phyloP scores from a whole-genome alignment of 2,113 vertebrate species.

The Hydrolagus affinis region DNA sequence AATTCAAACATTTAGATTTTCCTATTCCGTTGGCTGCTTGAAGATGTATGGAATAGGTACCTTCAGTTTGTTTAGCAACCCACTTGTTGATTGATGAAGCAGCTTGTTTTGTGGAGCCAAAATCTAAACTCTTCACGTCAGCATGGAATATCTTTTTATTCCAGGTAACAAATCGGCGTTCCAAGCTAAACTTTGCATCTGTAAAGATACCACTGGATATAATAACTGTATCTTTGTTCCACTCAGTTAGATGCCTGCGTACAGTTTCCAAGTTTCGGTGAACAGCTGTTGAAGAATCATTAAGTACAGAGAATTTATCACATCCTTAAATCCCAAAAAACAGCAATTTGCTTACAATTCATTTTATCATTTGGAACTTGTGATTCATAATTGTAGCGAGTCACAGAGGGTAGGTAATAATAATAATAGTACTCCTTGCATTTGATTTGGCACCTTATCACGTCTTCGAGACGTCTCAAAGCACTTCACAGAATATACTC shows the following conservation, averaged over 20 bases:
- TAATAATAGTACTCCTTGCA: no score
- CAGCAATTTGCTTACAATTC: no score
- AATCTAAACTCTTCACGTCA: slow-evolving; percentile 64
- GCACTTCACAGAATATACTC: no score
- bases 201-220: slow-evolving; percentile 81
- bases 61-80: slow-evolving; percentile 71
- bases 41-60: neutral
- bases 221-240: slow-evolving; percentile 76
- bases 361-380: no score
- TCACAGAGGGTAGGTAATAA: no score
- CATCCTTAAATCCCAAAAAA: no score
- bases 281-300: slow-evolving; percentile 59
- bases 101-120: slow-evolving; percentile 59
- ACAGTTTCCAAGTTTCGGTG: slow-evolving; percentile 83
- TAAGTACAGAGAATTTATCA: slow-evolving; percentile 36
- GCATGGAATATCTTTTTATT: slow-evolving; percentile 84
- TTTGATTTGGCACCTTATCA: no score
- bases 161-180: slow-evolving; percentile 63
- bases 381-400: no score
- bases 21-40: no score
- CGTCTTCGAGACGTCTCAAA: no score
- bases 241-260: slow-evolving; percentile 76
- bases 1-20: no score
- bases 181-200: slow-evolving; percentile 65
- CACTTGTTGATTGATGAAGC: slow-evolving; percentile 76